Base-by-base conservation (phyloP, 1,140 invertebrate genomes). In the Drosophila mojavensis region DNA sequence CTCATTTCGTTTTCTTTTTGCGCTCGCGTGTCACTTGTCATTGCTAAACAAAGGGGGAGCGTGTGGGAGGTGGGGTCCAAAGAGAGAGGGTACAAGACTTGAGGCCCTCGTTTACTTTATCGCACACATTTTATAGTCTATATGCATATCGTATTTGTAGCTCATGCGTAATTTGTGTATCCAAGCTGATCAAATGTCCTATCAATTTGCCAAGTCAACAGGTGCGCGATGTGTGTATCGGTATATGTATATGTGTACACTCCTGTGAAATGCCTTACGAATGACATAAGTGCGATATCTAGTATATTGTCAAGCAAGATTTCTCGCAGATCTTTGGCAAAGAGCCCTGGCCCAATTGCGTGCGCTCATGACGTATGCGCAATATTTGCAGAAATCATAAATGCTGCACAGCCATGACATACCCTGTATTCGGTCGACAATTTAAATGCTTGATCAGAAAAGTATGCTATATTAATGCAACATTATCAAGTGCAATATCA, bases 301-400 rank as follows among this genome's bases (percentile, higher is more conserved):
- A 26, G 63, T 15, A 50, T 50, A 60, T 41, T 68, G 11, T 33
- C 24, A 51, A 13, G 36, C 45, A 63, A 69, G 48, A 55, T 7
- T 51, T 65, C 28, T 71, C 62, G 20, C 47, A 39, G 54, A 59
- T 45, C 48, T 61, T 47, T 60, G 56, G 20, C 64, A 73, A 33
- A 60, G 28, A 73, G 48, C 70, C 70, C 70, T 73, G 70, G 56
- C 70, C 64, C 30, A 36, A 39, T 73, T 73, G 45, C 33, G 20
- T 26, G 43, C 15, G 17, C 13, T 43, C 79, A 24, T 5, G 69
- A 51, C 81, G 73, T 64, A 85, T 84, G 43, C 63, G 66, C 55
- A 74, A 81, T 65, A 28, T 43, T 39, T 20, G 24, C 1, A 15
- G 33, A 48, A 64, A 10, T 17, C 9, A 5, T 39, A 39, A n/a